Percentiles rank a stretch among this genome's conserved stretches.
These are phyloP conservation scores for Ianthella basta DNA, from an alignment of 37 sponge, comb jelly and placozoan genomes.

Conservation along the genomic window DNA sequence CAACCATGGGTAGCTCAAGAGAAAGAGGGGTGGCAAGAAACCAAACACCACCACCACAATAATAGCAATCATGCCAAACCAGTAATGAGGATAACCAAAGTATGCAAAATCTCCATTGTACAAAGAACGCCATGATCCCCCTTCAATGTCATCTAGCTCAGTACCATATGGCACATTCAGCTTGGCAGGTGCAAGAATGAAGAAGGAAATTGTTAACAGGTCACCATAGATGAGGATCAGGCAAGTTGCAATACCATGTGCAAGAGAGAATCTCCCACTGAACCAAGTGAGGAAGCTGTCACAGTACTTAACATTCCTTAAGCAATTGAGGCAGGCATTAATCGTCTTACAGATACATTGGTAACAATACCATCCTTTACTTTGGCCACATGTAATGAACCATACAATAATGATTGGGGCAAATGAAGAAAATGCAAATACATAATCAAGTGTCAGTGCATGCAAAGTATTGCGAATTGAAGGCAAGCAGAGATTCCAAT, in stretches of 20 bases:
- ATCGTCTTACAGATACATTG: too few species aligned
- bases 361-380: not conserved
- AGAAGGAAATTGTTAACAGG: not conserved
- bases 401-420: not conserved
- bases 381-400: not conserved
- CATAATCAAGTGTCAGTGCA: constrained; percentile 33
- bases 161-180: not conserved
- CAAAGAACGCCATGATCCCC: not conserved
- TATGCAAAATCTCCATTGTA: constrained; percentile 6
- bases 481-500: too few species aligned
- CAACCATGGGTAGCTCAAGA: constrained; percentile 3
- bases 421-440: constrained; percentile 57
- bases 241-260: not conserved
- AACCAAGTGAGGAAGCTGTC: too few species aligned
- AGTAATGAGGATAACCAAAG: not conserved
- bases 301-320: too few species aligned
- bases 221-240: not conserved
- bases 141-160: not conserved
- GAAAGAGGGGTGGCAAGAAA: not conserved
- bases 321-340: too few species aligned
- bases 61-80: not conserved
- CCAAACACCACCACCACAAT: not conserved
- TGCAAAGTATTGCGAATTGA: constrained; percentile 2
- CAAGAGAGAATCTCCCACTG: too few species aligned
- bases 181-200: not conserved